Evolutionary conservation across 2,888 invertebrate genomes (phyloP), one percentile per base, ranked within the genome.

Genomic region (Oligia latruncula): DNA sequence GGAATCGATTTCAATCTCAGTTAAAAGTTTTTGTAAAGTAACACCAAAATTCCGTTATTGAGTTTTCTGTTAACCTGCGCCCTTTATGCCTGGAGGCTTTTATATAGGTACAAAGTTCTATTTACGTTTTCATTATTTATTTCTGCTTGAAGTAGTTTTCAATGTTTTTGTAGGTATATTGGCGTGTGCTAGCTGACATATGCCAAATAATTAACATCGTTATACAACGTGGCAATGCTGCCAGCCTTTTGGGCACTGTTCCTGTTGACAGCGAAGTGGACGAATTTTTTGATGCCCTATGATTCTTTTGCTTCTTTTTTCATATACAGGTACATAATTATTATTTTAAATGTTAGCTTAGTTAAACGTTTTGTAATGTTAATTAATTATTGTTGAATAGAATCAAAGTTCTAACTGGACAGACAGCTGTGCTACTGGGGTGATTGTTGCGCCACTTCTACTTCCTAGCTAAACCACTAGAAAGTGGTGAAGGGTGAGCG

Each of bases 1-100:
- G 66, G 76, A 84, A 88, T 89, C 84, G 89, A 88, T 89, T 89
- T 89, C 83, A 89, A 84, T 88, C 89, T 81, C 80, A 74, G 79
- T 77, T 78, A 85, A 83, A 81, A 88, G 81, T 87, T 88, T 82
- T 81, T 83, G 68, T 87, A 78, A 84, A 88, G 84, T 88, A 77
- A 84, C 71, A 87, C 74, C 76, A 66, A 82, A 71, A 89, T 85
- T 68, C 68, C 77, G 76, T 87, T 68, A 65, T 52, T n/a, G 73
- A 67, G 64, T 74, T 83, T 72, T 76, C 9, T 60, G 67, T 6
- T 35, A 75, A 79, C 65, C 70, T 64, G 58, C 11, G 58, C n/a
- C 23, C 9, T 58, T 58, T 58, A 23, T 23, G 58, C 3, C 58
- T 58, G 9, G 58, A 23, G 58, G 58, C 58, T 23, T 58, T 23